Conservation (phyloP, 1,140 invertebrate genomes). For the Leptestheria dahalacensis region DNA sequence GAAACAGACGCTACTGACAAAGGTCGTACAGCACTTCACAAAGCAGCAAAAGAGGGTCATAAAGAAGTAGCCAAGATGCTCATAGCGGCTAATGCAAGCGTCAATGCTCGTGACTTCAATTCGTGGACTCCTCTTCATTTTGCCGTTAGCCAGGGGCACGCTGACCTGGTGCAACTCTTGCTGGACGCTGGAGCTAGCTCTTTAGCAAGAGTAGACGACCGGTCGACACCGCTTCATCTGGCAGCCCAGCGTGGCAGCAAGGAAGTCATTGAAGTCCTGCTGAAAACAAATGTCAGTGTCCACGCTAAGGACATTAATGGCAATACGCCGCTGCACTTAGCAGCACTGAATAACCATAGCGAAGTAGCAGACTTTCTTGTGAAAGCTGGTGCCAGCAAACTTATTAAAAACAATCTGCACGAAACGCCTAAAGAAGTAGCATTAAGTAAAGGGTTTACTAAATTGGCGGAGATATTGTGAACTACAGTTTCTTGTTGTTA, state of each 20-base stretch:
- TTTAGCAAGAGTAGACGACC: neutral
- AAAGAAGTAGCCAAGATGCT: too few relatives aligned
- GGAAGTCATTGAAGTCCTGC: neutral
- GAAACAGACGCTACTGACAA: too few relatives aligned
- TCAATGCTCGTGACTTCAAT: too few relatives aligned
- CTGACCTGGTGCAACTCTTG: too few relatives aligned
- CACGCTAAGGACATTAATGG: neutral
- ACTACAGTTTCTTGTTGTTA: too few relatives aligned
- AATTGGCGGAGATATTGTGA: neutral
- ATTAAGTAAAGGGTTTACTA: neutral
- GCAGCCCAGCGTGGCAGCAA: neutral
- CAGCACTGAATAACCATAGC: neutral
- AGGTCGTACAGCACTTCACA: too few relatives aligned
- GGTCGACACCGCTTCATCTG: neutral
- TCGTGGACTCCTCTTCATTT: too few relatives aligned
- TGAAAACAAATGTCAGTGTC: neutral
- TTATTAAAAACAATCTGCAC: neutral
- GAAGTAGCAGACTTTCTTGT: neutral
- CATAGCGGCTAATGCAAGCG: too few relatives aligned
- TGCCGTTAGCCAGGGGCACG: too few relatives aligned
- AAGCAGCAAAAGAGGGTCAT: too few relatives aligned
- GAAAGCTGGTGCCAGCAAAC: neutral
- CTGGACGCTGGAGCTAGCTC: too few relatives aligned
- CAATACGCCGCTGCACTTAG: neutral
- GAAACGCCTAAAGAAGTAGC: neutral